These are phyloP conservation scores for Platalea minor DNA, from an alignment of 2,797 vertebrate species.

Conservation along the genomic window DNA sequence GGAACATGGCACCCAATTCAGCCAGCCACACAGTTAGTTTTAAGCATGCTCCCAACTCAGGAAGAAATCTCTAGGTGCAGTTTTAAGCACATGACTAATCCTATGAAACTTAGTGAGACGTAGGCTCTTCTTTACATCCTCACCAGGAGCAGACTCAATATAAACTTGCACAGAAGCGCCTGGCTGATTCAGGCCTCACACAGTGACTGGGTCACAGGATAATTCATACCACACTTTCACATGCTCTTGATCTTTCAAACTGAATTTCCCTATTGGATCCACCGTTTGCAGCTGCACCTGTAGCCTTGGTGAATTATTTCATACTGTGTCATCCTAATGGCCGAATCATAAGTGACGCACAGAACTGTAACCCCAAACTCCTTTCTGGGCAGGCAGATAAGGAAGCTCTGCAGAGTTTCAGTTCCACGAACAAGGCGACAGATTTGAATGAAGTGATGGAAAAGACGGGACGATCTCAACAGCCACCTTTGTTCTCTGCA, in stretches of 20 bases:
- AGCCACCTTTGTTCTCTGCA: not conserved
- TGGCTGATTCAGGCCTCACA: not conserved
- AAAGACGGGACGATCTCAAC: not conserved
- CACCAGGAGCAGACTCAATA: not conserved
- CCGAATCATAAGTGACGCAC: not conserved
- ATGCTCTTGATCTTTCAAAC: not conserved
- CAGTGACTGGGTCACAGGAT: not conserved
- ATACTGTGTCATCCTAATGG: not conserved
- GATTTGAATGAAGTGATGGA: not conserved
- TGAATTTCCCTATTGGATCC: not conserved
- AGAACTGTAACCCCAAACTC: not conserved
- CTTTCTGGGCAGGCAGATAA: rapidly evolving
- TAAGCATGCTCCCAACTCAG: not conserved
- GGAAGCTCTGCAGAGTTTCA: not conserved
- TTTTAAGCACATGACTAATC: not conserved
- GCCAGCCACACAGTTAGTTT: not conserved
- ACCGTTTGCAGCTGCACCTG: not conserved
- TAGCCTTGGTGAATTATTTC: not conserved
- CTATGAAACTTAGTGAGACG: not conserved
- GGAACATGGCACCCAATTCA: not conserved
- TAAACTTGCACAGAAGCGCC: not conserved
- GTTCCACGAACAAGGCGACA: not conserved
- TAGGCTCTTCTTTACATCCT: not conserved
- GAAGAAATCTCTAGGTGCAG: not conserved
- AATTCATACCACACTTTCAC: not conserved